These are phyloP conservation scores for Batillaria attramentaria DNA, from an alignment of 1,140 invertebrate species.

Conservation along the genomic window DNA sequence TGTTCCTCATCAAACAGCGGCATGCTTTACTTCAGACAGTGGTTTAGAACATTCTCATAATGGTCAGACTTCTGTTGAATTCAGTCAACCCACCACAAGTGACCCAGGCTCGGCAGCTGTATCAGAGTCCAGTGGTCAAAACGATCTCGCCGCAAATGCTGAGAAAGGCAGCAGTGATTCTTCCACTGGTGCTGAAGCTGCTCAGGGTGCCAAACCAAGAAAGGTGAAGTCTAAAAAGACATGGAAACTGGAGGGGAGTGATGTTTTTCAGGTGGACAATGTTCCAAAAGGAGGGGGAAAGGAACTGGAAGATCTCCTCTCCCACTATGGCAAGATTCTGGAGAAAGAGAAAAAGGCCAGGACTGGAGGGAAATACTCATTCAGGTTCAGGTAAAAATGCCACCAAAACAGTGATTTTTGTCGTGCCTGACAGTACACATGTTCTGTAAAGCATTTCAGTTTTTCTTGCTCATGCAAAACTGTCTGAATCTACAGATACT, in stretches of 20 bases:
- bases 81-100: not conserved
- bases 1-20: no score
- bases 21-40: not conserved
- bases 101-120: not conserved
- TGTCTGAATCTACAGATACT: no score
- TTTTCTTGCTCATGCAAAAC: no score
- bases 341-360: constrained; percentile 10
- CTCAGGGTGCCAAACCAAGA: not conserved
- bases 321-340: not conserved
- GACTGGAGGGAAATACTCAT: constrained; percentile 13
- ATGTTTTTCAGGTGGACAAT: constrained; percentile 19
- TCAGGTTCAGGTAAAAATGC: no score
- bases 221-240: not conserved
- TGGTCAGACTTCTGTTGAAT: not conserved
- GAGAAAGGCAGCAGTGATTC: not conserved
- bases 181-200: not conserved
- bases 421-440: no score
- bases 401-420: no score
- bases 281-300: constrained; percentile 7
- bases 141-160: not conserved
- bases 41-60: not conserved
- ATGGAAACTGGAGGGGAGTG: constrained; percentile 19
- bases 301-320: not conserved
- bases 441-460: no score
- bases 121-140: not conserved